These are phyloP conservation scores for Callopanchax toddi DNA, from an alignment of 2,113 vertebrate species.

Conservation along the genomic window DNA sequence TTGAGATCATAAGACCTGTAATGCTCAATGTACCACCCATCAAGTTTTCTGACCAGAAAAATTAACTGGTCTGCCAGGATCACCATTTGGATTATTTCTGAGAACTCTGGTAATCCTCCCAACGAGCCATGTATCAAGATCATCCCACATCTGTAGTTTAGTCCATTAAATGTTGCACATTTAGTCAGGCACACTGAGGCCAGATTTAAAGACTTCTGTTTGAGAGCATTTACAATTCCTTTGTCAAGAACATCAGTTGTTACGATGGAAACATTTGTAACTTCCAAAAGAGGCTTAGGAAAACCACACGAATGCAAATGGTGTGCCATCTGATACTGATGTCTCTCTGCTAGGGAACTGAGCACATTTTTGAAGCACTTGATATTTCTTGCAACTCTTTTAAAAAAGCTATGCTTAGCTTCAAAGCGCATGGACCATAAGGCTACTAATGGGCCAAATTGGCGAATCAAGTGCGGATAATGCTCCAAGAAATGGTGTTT, in stretches of 20 bases:
- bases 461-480: conserved; percentile 31
- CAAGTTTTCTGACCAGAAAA: conserved; percentile 35
- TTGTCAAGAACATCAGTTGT: conserved; percentile 37
- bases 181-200: conserved; percentile 34
- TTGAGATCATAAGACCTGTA: conserved; percentile 37
- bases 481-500: conserved; percentile 52
- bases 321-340: conserved; percentile 42
- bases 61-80: conserved; percentile 23
- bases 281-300: conserved; percentile 4
- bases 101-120: conserved; percentile 46
- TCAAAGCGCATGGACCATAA: conserved; percentile 49
- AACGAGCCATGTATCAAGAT: conserved; percentile 44
- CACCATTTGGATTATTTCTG: conserved; percentile 52
- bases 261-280: conserved; percentile 32
- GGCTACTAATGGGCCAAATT: conserved; percentile 40
- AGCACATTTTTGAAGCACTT: conserved; percentile 46
- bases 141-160: conserved; percentile 44
- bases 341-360: conserved; percentile 19
- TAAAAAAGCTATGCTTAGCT: conserved; percentile 53
- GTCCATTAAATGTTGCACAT: conserved; percentile 29
- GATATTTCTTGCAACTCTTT: conserved; percentile 28
- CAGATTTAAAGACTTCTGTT: conserved; percentile 18
- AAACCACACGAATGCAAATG: conserved; percentile 28
- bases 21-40: conserved; percentile 44
- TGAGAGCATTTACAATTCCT: conserved; percentile 26